A percentile compares a stretch with the other conserved stretches of the same genome.
These are phyloP conservation scores for Apocheima hispidaria DNA, from an alignment of 2,888 invertebrate genomes.

Conservation along the genomic window DNA sequence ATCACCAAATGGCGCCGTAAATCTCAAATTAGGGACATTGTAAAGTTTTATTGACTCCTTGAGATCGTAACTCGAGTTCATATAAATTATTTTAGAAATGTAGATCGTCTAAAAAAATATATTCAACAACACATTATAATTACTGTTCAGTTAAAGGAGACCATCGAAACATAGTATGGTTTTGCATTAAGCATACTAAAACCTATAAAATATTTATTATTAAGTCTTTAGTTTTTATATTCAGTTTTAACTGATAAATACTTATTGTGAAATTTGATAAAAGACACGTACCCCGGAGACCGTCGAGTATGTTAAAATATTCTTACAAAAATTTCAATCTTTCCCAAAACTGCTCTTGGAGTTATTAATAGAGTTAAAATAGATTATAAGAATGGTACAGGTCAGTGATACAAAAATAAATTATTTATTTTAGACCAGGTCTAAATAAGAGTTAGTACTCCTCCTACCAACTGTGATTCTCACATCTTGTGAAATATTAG, in stretches of 20 bases:
- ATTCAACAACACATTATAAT: constrained; percentile 2
- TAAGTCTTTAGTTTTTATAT: no score
- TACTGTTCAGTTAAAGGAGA: background rate
- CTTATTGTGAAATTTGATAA: no score
- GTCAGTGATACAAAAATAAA: background rate
- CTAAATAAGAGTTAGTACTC: background rate
- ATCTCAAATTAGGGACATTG: constrained; percentile 77
- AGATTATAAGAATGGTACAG: background rate
- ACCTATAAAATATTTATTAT: background rate
- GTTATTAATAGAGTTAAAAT: background rate
- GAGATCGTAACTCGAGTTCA: constrained; percentile 60
- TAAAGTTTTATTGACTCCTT: constrained; percentile 76
- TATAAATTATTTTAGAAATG: constrained; percentile 57
- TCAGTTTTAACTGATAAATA: no score
- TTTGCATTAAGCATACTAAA: background rate
- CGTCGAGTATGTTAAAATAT: no score
- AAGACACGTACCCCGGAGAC: no score
- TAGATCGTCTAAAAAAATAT: constrained; percentile 2
- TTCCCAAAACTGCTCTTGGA: background rate
- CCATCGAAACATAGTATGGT: background rate
- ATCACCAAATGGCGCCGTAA: constrained; percentile 65
- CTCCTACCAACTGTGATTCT: background rate
- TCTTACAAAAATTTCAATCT: background rate
- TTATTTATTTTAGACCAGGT: background rate
- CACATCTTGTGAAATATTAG: constrained; percentile 10